Percentiles rank a stretch among this genome's conserved stretches.
Evolutionary conservation across 2,797 vertebrate species (phyloP).

Genomic region (Phrynocephalus vlangalii): DNA sequence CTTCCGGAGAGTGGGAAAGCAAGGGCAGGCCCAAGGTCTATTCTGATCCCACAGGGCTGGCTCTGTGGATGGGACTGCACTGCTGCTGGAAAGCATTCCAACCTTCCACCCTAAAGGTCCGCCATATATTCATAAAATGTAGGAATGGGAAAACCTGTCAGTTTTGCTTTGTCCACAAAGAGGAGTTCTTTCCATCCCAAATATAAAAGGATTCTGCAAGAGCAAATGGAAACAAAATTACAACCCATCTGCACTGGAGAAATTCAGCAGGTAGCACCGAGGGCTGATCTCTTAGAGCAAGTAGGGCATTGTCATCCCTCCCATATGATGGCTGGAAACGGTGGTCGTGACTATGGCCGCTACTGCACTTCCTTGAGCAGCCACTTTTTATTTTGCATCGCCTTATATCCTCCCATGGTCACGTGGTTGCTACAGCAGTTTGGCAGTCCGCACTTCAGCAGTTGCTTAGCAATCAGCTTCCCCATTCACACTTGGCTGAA

Average conservation of each 20-base stretch:
- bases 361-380: no score
- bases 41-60: neutral
- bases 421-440: no score
- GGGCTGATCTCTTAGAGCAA: no score
- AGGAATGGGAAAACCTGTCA: neutral
- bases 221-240: neutral
- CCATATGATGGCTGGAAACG: no score
- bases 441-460: no score
- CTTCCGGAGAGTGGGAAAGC: slow-evolving; percentile 12
- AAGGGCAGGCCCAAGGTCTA: neutral
- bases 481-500: no score
- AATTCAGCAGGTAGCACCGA: neutral
- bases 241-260: neutral
- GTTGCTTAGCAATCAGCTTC: no score
- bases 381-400: no score
- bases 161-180: neutral
- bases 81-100: slow-evolving; percentile 10
- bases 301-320: no score
- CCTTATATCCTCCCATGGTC: no score
- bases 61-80: neutral
- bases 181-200: neutral
- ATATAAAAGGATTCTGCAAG: neutral
- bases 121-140: neutral
- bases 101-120: neutral
- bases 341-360: no score